Evolutionary conservation across 1,140 invertebrate species (phyloP).

Genomic region (Metopolophium dirhodum): DNA sequence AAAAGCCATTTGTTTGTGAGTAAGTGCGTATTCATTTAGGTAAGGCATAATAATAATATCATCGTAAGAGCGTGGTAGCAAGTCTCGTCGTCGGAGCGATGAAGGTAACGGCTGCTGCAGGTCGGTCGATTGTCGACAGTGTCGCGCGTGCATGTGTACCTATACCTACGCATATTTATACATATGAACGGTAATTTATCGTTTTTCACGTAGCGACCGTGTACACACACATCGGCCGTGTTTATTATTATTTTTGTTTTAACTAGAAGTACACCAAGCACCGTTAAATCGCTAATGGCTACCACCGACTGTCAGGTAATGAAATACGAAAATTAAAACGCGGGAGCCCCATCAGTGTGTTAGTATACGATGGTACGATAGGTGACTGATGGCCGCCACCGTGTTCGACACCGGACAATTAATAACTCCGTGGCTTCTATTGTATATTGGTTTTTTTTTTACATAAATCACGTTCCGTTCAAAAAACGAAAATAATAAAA

Average conservation of each 20-base stretch:
- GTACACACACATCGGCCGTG: neutral
- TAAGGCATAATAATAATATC: neutral
- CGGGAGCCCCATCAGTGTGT: constrained; percentile 33
- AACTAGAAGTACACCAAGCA: neutral
- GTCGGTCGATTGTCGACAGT: neutral
- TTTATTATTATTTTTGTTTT: constrained; percentile 51
- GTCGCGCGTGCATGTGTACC: neutral
- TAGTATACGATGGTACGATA: neutral
- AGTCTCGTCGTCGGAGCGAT: neutral
- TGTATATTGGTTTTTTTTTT: constrained; percentile 35
- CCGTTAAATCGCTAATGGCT: neutral
- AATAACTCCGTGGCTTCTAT: constrained; percentile 17
- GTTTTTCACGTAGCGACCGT: constrained; percentile 2
- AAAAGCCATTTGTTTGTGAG: neutral
- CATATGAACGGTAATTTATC: constrained; percentile 40
- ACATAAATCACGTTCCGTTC: constrained; percentile 48
- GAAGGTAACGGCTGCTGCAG: neutral
- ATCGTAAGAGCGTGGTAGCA: neutral
- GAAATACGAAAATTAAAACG: constrained; percentile 50
- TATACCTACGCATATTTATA: neutral
- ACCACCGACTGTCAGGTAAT: neutral
- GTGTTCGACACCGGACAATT: constrained; percentile 49
- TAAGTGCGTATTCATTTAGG: neutral
- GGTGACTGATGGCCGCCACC: constrained; percentile 46
- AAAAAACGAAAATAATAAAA: neutral